Percentiles rank a stretch among this genome's conserved stretches.
These are phyloP conservation scores for Gavialis gangeticus DNA, from an alignment of 2,113 vertebrate genomes.

Conservation along the genomic window DNA sequence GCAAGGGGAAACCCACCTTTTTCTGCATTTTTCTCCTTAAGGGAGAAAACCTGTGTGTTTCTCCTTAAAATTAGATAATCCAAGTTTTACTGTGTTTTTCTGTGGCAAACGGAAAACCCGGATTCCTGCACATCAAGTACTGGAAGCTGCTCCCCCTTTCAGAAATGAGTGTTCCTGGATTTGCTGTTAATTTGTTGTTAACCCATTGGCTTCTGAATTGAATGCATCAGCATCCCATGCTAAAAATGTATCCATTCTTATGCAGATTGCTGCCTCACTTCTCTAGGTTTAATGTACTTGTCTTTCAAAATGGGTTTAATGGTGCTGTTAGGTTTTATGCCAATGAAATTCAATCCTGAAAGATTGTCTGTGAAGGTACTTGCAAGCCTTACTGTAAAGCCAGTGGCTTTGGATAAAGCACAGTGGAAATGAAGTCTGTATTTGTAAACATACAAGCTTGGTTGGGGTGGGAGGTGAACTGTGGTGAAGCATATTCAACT, in stretches of 20 bases:
- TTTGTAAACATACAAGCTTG: neutral
- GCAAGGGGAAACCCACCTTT: too few species aligned
- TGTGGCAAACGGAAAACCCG: too few species aligned
- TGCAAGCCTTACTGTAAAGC: neutral
- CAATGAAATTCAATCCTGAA: neutral
- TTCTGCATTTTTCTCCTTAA: too few species aligned
- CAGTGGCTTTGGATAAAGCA: neutral
- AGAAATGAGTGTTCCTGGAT: neutral
- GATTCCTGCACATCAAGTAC: neutral
- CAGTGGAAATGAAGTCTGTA: neutral
- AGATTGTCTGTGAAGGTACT: neutral
- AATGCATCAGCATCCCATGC: neutral
- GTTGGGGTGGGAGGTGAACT: neutral
- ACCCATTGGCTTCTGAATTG: too few species aligned
- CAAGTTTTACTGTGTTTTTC: too few species aligned
- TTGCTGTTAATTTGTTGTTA: too few species aligned
- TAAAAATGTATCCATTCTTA: neutral
- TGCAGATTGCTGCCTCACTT: neutral
- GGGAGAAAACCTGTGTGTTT: too few species aligned
- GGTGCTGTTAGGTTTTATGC: neutral
- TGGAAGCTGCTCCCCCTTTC: neutral
- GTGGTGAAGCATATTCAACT: neutral
- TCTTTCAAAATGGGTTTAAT: neutral
- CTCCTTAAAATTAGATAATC: too few species aligned
- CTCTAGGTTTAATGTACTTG: neutral